These are phyloP conservation scores for Sigmodon hispidus DNA, from an alignment of 2,113 vertebrate species.

Conservation along the genomic window DNA sequence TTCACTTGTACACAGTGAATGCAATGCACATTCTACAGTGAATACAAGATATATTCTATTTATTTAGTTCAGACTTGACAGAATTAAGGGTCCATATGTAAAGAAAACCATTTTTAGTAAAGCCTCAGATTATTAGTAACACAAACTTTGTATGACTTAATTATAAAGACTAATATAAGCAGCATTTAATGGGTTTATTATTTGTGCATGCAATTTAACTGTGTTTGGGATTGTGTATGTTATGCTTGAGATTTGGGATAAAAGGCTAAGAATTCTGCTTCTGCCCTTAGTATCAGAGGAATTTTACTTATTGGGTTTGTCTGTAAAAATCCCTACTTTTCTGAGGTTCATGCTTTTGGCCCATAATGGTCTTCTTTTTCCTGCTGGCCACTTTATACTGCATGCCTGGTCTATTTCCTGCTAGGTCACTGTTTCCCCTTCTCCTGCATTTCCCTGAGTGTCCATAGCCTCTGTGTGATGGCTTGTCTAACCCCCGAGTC, in stretches of 20 bases:
- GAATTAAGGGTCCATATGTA: not conserved
- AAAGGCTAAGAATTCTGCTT: not conserved
- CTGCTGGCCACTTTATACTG: not conserved
- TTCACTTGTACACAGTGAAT: not conserved
- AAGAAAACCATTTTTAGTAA: slow-evolving; percentile 25
- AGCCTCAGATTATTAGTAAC: slow-evolving; percentile 15
- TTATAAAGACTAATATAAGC: not conserved
- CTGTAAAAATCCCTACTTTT: not conserved
- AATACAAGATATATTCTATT: slow-evolving; percentile 23
- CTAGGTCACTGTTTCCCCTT: not conserved
- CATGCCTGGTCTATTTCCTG: not conserved
- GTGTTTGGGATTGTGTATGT: not conserved
- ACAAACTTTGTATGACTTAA: not conserved
- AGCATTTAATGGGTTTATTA: slow-evolving; percentile 21
- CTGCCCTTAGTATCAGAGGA: not conserved
- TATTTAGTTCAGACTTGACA: slow-evolving; percentile 34
- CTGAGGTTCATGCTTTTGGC: not conserved
- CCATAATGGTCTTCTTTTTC: not conserved
- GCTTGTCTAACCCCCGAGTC: not conserved
- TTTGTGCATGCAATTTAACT: slow-evolving; percentile 3
- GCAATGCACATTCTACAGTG: not conserved
- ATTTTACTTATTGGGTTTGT: not conserved
- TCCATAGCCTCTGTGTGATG: not conserved
- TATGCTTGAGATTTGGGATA: not conserved
- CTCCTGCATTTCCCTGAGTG: not conserved